These are phyloP conservation scores for Meriones unguiculatus DNA, from an alignment of 2,113 vertebrate genomes.

Conservation along the genomic window DNA sequence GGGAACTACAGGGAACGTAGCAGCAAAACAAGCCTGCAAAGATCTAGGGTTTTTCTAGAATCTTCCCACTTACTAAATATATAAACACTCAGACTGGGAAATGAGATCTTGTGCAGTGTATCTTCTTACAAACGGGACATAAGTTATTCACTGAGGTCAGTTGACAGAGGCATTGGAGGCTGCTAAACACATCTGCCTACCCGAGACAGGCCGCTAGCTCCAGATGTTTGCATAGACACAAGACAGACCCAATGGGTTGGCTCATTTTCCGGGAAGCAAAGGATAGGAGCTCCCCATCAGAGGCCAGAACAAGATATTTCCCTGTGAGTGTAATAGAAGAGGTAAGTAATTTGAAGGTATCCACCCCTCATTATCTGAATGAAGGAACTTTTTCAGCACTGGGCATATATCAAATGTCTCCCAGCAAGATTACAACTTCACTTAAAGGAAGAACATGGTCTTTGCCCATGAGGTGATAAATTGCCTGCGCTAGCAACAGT, in stretches of 20 bases:
- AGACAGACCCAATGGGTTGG: slow-evolving; percentile 10
- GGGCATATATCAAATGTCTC: slow-evolving; percentile 60
- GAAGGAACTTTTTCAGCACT: slow-evolving; percentile 33
- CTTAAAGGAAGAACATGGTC: slow-evolving; percentile 56
- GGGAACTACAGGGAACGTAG: slow-evolving; percentile 68
- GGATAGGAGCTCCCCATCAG: background rate
- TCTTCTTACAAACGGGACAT: slow-evolving; percentile 42
- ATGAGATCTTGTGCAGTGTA: slow-evolving; percentile 54
- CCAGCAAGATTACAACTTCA: slow-evolving; percentile 56
- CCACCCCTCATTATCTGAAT: slow-evolving; percentile 52
- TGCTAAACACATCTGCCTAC: slow-evolving; percentile 7
- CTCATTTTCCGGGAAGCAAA: slow-evolving; percentile 42
- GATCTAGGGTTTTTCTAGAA: slow-evolving; percentile 60
- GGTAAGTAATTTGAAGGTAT: slow-evolving; percentile 39
- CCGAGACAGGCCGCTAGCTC: slow-evolving; percentile 17
- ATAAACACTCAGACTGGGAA: slow-evolving; percentile 66
- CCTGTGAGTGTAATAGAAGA: background rate
- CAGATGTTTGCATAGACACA: slow-evolving; percentile 2
- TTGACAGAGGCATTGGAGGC: background rate
- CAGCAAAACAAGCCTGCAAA: slow-evolving; percentile 74
- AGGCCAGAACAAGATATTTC: background rate
- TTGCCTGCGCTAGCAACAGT: slow-evolving; percentile 53
- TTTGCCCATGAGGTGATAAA: slow-evolving; percentile 58
- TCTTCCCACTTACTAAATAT: slow-evolving; percentile 50
- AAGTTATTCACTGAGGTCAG: slow-evolving; percentile 26